Conservation (phyloP, 2,888 invertebrate genomes). For the Scotopteryx bipunctaria region DNA sequence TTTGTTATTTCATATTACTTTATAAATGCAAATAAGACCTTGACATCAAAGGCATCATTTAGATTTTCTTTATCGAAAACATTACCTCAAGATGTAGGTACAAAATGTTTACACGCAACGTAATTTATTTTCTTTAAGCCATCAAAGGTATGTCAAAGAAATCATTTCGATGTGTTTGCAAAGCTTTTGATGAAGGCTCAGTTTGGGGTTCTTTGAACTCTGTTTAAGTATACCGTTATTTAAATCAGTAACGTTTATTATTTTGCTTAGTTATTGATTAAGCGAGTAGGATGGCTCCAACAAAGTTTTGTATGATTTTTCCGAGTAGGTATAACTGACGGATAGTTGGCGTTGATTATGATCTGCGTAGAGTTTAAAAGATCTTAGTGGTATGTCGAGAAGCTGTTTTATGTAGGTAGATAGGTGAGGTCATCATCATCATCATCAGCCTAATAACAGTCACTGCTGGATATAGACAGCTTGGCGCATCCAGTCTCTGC, state of each 20-base stretch:
- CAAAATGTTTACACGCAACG: constrained; percentile 38
- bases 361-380: no score
- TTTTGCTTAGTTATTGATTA: background rate
- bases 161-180: constrained; percentile 33
- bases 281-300: no score
- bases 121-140: constrained; percentile 40
- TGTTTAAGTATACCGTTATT: constrained; percentile 6
- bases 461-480: no score
- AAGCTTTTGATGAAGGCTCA: constrained; percentile 20
- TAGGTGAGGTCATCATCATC: no score
- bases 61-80: constrained; percentile 42
- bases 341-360: no score
- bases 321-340: no score
- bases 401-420: no score
- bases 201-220: constrained; percentile 15
- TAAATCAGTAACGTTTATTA: background rate
- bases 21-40: constrained; percentile 24
- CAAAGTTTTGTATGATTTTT: no score
- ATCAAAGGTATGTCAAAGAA: constrained; percentile 36
- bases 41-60: constrained; percentile 41
- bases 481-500: no score
- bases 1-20: no score
- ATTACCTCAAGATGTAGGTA: constrained; percentile 32
- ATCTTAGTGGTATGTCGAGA: no score
- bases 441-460: no score